Evolutionary conservation across 1,140 invertebrate genomes (phyloP).

Genomic region (Temnothorax longispinosus): DNA sequence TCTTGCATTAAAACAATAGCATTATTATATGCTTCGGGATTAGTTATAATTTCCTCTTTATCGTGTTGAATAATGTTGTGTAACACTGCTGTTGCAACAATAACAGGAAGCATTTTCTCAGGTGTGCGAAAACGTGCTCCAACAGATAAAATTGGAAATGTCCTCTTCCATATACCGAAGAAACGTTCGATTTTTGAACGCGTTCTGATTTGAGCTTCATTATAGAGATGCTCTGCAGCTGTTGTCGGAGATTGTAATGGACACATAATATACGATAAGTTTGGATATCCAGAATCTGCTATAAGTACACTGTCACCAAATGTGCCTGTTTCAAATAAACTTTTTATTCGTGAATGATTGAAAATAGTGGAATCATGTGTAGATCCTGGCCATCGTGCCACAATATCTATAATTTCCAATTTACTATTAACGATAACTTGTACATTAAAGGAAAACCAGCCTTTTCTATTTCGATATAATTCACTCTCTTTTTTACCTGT

Average conservation of each 20-base stretch:
- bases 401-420: not conserved
- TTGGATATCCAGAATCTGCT: not conserved
- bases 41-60: not conserved
- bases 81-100: not conserved
- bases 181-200: not conserved
- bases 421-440: not conserved
- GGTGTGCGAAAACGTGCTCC: not conserved
- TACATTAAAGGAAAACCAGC: not conserved
- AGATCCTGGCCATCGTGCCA: not conserved
- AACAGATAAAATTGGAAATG: not conserved
- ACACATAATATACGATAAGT: not conserved
- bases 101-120: not conserved
- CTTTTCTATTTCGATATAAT: not conserved
- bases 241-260: not conserved
- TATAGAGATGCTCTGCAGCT: not conserved
- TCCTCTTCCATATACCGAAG: not conserved
- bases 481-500: not conserved
- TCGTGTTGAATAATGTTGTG: not conserved
- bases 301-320: not conserved
- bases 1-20: not conserved
- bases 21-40: slow-evolving; percentile 6
- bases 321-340: not conserved
- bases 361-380: not conserved
- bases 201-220: slow-evolving; percentile 17
- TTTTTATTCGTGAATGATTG: not conserved